Evolutionary conservation across 2,113 vertebrate genomes (phyloP), one percentile per base, ranked within the genome.

Genomic region (Sceloporus tristichus): DNA sequence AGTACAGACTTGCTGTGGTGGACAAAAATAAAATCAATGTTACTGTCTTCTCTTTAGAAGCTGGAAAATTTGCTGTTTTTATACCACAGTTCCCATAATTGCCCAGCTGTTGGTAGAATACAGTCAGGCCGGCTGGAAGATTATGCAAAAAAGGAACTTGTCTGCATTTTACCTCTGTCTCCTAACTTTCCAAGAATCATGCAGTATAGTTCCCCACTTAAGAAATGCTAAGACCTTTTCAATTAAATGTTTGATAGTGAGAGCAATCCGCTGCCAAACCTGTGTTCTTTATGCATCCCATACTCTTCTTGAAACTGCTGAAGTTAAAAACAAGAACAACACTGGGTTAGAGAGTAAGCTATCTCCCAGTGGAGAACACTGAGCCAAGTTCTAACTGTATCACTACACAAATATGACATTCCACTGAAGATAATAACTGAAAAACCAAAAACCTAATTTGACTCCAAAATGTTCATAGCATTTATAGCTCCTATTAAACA

Each of bases 331-430:
- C 76, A 62, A 62, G 3, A 62, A 62, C 18, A 62, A 80, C 19
- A 42, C 70, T 88, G 59, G 42, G 29, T 66, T 83, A 83, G 80
- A 54, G 62, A 62, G 48, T 90, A 88, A 92, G 34, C 42, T 91
- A 85, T 93, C 70, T 92, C 93, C 93, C 86, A 88, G 71, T 84
- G 56, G 73, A 88, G 88, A 82, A 75, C 85, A 91, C 89, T 89
- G 13, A 85, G 85, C 79, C 89, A 4, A 89, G 54, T 16, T 79
- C 23, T 78, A 29, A 70, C 84, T 75, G 85, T 89, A 92, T 93
- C 90, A 90, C 82, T 89, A 2, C 89, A 70, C 62, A 56, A 78
- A 87, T 74, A 82, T 0, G 0, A 29, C 0, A 0, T 42, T 90
- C 86, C 86, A 70, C 91, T 73, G 85, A 90, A 85, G 87, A 92